Evolutionary conservation across 2,113 vertebrate genomes (phyloP).

Genomic region (Zosterops lateralis): DNA sequence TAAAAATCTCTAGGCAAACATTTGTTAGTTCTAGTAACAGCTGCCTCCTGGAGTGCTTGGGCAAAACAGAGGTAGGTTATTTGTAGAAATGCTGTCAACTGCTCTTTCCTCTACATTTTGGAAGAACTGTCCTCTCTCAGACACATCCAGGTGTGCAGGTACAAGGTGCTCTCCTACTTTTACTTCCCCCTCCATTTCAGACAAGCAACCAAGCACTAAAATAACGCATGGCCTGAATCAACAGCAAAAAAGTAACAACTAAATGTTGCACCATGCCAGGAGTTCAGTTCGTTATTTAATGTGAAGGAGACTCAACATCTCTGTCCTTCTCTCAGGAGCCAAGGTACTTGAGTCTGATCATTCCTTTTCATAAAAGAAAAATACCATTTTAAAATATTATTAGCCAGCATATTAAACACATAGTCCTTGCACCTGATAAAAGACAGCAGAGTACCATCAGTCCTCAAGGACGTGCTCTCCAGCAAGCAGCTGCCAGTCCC

Average conservation of each 20-base stretch:
- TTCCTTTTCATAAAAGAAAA: background rate
- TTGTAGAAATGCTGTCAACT: background rate
- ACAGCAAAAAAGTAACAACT: background rate
- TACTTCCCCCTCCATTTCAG: background rate
- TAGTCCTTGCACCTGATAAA: background rate
- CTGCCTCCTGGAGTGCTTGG: background rate
- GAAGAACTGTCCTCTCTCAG: background rate
- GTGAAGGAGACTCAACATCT: background rate
- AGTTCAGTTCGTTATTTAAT: background rate
- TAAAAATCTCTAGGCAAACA: background rate
- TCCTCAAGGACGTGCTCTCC: fast-evolving
- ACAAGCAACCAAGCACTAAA: background rate
- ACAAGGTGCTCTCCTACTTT: background rate
- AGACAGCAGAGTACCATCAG: background rate
- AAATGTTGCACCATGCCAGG: background rate
- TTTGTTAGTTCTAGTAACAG: background rate
- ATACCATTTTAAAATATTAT: background rate
- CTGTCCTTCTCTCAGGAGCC: background rate
- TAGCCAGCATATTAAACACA: background rate
- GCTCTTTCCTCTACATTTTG: background rate
- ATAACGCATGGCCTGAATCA: background rate
- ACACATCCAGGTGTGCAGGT: background rate
- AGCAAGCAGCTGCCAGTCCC: fast-evolving
- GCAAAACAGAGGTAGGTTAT: background rate
- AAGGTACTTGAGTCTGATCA: background rate